Base-by-base conservation (phyloP, 2,888 invertebrate genomes). In the Agrochola lota region DNA sequence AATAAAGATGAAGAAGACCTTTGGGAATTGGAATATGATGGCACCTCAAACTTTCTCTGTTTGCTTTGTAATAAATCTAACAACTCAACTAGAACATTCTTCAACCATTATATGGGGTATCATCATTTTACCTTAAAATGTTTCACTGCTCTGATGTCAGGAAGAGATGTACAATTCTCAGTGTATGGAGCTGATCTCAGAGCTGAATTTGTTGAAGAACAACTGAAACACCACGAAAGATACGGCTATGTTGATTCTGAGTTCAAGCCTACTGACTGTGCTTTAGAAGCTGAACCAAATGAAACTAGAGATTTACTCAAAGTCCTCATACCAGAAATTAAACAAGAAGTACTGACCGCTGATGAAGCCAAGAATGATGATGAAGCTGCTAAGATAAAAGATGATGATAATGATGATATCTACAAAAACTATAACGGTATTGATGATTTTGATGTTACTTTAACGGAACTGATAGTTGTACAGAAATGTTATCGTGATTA, bases 71-170 rank as follows among this genome's bases (percentile, higher is more conserved):
- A 93, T 0, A 96, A 95, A 87, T 81, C 93, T 6, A 92, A 93
- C 78, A 93, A 93, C 71, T 74, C 89, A 26, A 85, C 91, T 2
- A 88, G 91, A 17, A 92, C 92, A 60, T 96, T 96, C 84, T 95
- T 95, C 64, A 94, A 94, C 78, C 97, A 97, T 82, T 97, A 93
- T 75, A 95, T 97, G 94, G 94, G 96, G 0, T 95, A 90, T 76
- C 97, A 97, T 76, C 96, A 95, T 82, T 94, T 96, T 63, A 96
- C 97, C 11, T 87, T 97, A 0, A 96, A 96, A 90, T 97, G 97
- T 78, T 91, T 97, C n/a, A 90, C 95, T 9, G 90, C 85, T 49
- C 79, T 95, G 4, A 89, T 97, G 40, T 94, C 94, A 11, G 96
- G 96, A 0, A 93, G 88, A 77, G 94, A 96, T 80, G 87, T 92